Evolutionary conservation across 2,797 vertebrate species (phyloP), one percentile per base, ranked within the genome.

Genomic region (Danio albolineatus): DNA sequence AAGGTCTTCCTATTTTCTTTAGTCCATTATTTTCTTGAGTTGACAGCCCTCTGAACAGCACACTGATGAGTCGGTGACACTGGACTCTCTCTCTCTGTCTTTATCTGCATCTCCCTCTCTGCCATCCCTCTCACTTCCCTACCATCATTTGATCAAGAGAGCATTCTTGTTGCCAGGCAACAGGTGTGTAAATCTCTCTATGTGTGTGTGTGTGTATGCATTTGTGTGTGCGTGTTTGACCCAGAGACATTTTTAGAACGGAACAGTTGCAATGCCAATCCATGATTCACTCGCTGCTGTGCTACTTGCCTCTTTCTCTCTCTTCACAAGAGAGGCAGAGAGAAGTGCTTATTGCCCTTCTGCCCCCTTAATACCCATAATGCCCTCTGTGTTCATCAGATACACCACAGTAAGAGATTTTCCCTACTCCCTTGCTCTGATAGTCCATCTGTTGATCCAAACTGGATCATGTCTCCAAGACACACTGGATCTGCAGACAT

Each of bases 161-260:
- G 88, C 90, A 85, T 92, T 82, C 72, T 85, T 90, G 93, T 94
- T 93, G 89, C 93, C 78, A 90, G 89, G 93, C 89, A 94, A 94
- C 93, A 90, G 83, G 88, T 92, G 87, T 92, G 88, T 88, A 61
- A 79, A 73, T 78, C 53, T 73, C 38, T 73, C 62, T 66, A 69
- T 64, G 60, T 67, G 48, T 66, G 61, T 82, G 51, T 79, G 49
- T 28, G 36, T 73, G 39, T 71, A 54, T 74, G 38, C 28, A n/a
- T 65, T 54, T 70, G 53, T 79, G 14, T 83, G 69, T 78, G 74
- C 79, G 62, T 87, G 53, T 82, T 81, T 86, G 83, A 87, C 80
- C 84, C 85, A 82, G 82, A 84, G 78, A 85, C 83, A 82, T 85
- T 84, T 88, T 85, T 87, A 85, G 75, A 86, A 82, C 28, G 72